Percentiles rank a stretch among this genome's conserved stretches.
These are phyloP conservation scores for Eulemur rubriventer DNA, from an alignment of 2,797 vertebrate species.

Conservation along the genomic window DNA sequence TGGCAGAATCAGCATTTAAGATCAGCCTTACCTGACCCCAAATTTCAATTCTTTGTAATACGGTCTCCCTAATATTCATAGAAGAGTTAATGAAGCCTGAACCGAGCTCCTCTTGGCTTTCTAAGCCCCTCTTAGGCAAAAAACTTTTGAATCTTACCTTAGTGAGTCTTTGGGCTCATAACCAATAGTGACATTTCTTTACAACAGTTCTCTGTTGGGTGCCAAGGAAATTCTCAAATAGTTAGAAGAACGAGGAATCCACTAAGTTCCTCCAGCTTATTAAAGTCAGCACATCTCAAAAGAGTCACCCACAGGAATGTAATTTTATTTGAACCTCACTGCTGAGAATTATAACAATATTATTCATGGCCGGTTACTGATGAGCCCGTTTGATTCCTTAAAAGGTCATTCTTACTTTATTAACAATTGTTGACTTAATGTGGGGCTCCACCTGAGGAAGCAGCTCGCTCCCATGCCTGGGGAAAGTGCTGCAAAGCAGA, in stretches of 20 bases:
- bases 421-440: conserved; percentile 32
- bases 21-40: not conserved
- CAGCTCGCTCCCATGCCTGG: not conserved
- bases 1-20: not conserved
- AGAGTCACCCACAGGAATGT: conserved; percentile 18
- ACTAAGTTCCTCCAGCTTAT: not conserved
- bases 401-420: conserved; percentile 64
- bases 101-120: not conserved
- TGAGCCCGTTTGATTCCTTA: conserved; percentile 26
- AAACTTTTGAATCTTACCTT: conserved; percentile 4
- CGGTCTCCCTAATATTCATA: not conserved
- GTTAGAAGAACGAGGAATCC: not conserved
- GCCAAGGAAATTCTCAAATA: conserved; percentile 32
- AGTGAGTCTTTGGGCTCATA: not conserved
- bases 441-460: not conserved
- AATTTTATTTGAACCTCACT: conserved; percentile 19
- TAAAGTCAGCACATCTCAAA: not conserved
- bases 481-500: not conserved
- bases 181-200: conserved; percentile 37
- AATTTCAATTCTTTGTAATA: not conserved
- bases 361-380: conserved; percentile 61
- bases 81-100: not conserved
- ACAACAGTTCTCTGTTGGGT: not conserved
- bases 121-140: not conserved
- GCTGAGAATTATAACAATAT: conserved; percentile 52